A percentile compares a stretch with the other conserved stretches of the same genome.
Conservation (phyloP, 2,113 vertebrate genomes). For the Bubalus kerabau region DNA sequence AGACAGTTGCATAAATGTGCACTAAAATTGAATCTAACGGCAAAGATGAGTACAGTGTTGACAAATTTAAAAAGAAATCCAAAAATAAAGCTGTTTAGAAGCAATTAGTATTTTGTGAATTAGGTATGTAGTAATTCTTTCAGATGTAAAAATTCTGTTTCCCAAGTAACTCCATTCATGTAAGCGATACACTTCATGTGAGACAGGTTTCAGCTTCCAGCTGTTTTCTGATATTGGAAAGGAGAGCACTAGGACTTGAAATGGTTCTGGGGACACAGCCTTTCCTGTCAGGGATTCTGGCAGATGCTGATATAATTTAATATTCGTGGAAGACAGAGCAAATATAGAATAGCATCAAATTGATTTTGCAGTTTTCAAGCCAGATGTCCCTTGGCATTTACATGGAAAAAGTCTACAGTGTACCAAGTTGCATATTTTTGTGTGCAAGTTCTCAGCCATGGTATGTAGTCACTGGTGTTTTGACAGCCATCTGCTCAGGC, state of each 20-base stretch:
- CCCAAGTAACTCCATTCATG: background rate
- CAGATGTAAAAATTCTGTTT: background rate
- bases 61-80: background rate
- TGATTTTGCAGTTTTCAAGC: slow-evolving; percentile 69
- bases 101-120: slow-evolving; percentile 18
- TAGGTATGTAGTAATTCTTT: background rate
- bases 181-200: background rate
- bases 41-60: background rate
- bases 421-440: slow-evolving; percentile 72
- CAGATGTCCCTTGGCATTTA: slow-evolving; percentile 80
- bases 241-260: background rate
- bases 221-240: slow-evolving; percentile 50
- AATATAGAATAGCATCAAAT: slow-evolving; percentile 70
- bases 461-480: slow-evolving; percentile 67
- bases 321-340: slow-evolving; percentile 75
- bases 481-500: slow-evolving; percentile 78
- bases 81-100: slow-evolving; percentile 41
- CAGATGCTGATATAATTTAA: slow-evolving; percentile 73
- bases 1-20: background rate
- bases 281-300: slow-evolving; percentile 63
- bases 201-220: slow-evolving; percentile 33
- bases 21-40: background rate
- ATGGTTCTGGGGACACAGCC: slow-evolving; percentile 47
- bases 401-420: slow-evolving; percentile 67
- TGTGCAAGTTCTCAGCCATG: slow-evolving; percentile 72